A percentile compares a stretch with the other conserved stretches of the same genome.
phyloP scores from a whole-genome alignment of 2,888 invertebrate species.

The Aproaerema taeniolella region DNA sequence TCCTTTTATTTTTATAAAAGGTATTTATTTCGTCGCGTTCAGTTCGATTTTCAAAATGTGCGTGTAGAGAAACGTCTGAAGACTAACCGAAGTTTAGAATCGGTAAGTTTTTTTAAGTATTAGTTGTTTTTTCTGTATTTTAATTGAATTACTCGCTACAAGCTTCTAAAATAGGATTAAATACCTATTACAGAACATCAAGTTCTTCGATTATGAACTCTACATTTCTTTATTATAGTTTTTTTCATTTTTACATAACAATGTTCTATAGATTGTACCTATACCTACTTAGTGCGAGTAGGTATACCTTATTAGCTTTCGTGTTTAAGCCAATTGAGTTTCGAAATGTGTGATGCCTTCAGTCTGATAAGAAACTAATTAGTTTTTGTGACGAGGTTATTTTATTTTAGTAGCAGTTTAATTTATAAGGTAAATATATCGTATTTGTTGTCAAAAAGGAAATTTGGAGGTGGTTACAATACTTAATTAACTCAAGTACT shows the following conservation, averaged over 20 bases:
- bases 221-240: background rate
- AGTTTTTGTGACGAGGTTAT: too few species aligned
- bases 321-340: constrained; percentile 5
- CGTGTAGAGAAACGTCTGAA: background rate
- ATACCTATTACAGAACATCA: too few species aligned
- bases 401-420: too few species aligned
- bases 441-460: too few species aligned
- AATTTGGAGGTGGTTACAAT: too few species aligned
- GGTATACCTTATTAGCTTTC: background rate
- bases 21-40: constrained; percentile 16
- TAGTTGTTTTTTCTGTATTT: constrained; percentile 26
- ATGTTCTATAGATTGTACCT: constrained; percentile 2
- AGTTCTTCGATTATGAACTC: too few species aligned
- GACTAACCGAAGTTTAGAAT: background rate
- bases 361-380: constrained; percentile 7
- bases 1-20: constrained; percentile 23
- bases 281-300: background rate
- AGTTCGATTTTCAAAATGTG: constrained; percentile 27
- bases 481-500: too few species aligned
- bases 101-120: constrained; percentile 22
- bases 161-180: constrained; percentile 32
- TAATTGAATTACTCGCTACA: constrained; percentile 30
- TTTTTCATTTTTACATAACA: constrained; percentile 4
- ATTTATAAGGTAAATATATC: too few species aligned
- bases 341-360: background rate